Evolutionary conservation across 2,113 vertebrate species (phyloP).

Genomic region (Sclerurus mexicanus): DNA sequence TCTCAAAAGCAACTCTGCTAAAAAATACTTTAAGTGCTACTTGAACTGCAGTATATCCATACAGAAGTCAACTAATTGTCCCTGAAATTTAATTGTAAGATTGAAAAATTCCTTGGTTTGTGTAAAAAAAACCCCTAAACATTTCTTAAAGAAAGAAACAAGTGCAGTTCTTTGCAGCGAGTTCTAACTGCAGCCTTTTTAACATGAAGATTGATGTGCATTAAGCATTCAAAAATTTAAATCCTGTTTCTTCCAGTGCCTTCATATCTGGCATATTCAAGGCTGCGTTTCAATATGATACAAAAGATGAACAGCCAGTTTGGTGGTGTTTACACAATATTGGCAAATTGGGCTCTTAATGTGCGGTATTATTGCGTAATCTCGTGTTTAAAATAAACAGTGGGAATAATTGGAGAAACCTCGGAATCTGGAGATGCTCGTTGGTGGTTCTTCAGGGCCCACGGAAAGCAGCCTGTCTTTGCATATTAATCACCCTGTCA

Average conservation of each 20-base stretch:
- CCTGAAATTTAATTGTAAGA: neutral
- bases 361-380: slow-evolving; percentile 51
- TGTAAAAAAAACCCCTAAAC: neutral
- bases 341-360: slow-evolving; percentile 49
- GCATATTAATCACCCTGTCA: slow-evolving; percentile 80
- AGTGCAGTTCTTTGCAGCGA: neutral
- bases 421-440: slow-evolving; percentile 64
- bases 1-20: neutral
- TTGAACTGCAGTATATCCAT: neutral
- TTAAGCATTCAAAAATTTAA: neutral
- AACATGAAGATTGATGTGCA: neutral
- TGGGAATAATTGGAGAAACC: slow-evolving; percentile 67
- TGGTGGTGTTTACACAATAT: slow-evolving; percentile 69
- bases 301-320: slow-evolving; percentile 48
- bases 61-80: neutral
- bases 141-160: neutral
- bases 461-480: slow-evolving; percentile 66
- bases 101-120: neutral
- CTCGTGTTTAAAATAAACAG: slow-evolving; percentile 63
- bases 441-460: slow-evolving; percentile 68
- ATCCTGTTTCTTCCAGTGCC: neutral
- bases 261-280: neutral
- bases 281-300: neutral
- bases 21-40: neutral
- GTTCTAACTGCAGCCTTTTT: neutral